phyloP scores from a whole-genome alignment of 1,140 invertebrate genomes.

The Chlorops oryzae region DNA sequence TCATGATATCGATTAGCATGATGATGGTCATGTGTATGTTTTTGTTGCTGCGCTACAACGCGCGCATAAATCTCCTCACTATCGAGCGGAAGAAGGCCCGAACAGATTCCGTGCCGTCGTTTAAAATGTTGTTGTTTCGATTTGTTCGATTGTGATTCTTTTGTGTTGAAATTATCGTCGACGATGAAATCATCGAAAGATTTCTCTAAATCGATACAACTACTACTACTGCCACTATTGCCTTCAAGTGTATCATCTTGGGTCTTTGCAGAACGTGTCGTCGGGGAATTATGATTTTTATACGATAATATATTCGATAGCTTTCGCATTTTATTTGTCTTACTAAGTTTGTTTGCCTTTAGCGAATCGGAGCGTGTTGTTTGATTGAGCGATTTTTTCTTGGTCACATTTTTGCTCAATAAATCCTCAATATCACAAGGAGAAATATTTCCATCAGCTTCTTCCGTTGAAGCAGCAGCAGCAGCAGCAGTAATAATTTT shows the following conservation, averaged over 20 bases:
- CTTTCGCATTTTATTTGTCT: constrained; percentile 39
- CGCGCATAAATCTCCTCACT: constrained; percentile 43
- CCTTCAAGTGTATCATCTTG: too few relatives aligned
- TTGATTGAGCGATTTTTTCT: constrained; percentile 10
- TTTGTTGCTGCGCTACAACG: constrained; percentile 39
- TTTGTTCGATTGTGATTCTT: not conserved
- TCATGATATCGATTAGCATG: too few relatives aligned
- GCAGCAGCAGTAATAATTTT: constrained; percentile 4
- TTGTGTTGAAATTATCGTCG: too few relatives aligned
- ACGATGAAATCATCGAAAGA: too few relatives aligned
- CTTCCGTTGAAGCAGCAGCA: constrained; percentile 1
- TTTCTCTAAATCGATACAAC: too few relatives aligned
- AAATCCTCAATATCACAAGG: too few relatives aligned
- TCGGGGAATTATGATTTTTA: constrained; percentile 5
- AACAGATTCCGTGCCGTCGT: constrained; percentile 32
- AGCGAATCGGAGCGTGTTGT: too few relatives aligned
- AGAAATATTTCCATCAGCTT: not conserved
- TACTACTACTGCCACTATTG: too few relatives aligned
- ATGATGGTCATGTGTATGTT: too few relatives aligned
- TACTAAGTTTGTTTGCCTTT: too few relatives aligned
- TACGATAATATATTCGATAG: constrained; percentile 45
- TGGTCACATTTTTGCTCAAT: not conserved
- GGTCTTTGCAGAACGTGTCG: too few relatives aligned
- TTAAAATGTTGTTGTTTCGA: constrained; percentile 29
- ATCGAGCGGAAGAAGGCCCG: constrained; percentile 38